Evolutionary conservation across 2,888 invertebrate genomes (phyloP), one percentile per base, ranked within the genome.

Genomic region (Lissonota sp.): DNA sequence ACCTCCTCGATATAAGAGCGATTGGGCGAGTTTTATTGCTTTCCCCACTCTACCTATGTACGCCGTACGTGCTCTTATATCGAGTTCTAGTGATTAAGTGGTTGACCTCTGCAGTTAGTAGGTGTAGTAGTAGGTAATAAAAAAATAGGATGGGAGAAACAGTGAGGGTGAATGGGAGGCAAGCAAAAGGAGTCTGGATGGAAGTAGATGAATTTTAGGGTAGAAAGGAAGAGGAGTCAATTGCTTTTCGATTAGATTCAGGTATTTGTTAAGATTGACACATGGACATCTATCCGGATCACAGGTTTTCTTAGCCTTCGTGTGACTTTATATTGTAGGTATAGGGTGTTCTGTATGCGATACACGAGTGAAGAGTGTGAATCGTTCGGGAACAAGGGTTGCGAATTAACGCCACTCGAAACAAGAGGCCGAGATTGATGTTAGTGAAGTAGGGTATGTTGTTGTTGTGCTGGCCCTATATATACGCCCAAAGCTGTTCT

Each of bases 401-500:
- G 88, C 90, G 90, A 91, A 91, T 91, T 91, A 91, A 88, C 88
- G 90, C 90, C 88, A 90, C 87, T 88, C 87, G 87, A 84, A 88
- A 89, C 87, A 87, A 90, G 85, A 86, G 84, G 77, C 39, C 85
- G 87, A 91, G 91, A 91, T 91, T 91, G 91, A 91, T 91, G 90
- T 89, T 88, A 86, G 85, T 80, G 64, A 69, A 79, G 55, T 67
- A 79, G 81, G 78, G 16, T 71, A 64, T 69, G 64, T 66, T 62
- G 51, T 67, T 62, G 73, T 51, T 75, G 66, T 49, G 71, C 14
- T 37, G 53, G 55, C 53, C 53, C 26, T 16, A 53, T 72, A 60
- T 71, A 62, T 55, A 73, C 14, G 57, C 40, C 46, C 40, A 75
- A 71, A 55, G 71, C 79, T 44, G 51, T 77, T 39, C 76, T 77